phyloP scores from a whole-genome alignment of 2,113 vertebrate genomes.

The Seriola dumerili region DNA sequence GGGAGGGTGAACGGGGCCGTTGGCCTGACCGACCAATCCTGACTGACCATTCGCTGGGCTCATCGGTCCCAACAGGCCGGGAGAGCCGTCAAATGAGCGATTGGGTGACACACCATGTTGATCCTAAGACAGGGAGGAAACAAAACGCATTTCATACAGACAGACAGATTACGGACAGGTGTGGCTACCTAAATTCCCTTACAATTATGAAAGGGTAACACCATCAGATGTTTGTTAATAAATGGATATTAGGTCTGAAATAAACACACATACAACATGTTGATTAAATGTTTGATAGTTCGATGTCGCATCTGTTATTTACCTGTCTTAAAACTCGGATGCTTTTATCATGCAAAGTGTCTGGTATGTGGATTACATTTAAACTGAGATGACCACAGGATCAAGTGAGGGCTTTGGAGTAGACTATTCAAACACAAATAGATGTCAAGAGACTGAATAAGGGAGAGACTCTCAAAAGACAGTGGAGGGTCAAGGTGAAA shows the following conservation, averaged over 20 bases:
- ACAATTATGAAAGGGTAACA: neutral
- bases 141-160: neutral
- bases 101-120: slow-evolving; percentile 72
- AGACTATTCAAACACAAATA: slow-evolving; percentile 30
- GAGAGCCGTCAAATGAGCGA: slow-evolving; percentile 82
- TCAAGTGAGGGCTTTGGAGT: slow-evolving; percentile 5
- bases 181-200: neutral
- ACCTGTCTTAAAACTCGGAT: neutral
- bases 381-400: slow-evolving; percentile 7
- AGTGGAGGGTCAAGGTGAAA: slow-evolving; percentile 39
- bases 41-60: slow-evolving; percentile 61
- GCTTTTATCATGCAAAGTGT: neutral
- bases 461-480: slow-evolving; percentile 25
- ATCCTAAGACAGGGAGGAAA: slow-evolving; percentile 67
- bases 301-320: neutral
- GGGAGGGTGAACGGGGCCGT: slow-evolving; percentile 48
- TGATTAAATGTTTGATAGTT: neutral
- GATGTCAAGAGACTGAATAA: neutral
- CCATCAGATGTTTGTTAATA: neutral
- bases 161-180: neutral
- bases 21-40: slow-evolving; percentile 46
- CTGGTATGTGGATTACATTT: neutral
- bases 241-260: neutral
- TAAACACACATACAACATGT: neutral
- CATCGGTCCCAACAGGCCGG: slow-evolving; percentile 53